Base-by-base conservation (phyloP, 1,140 invertebrate species). In the Drosophila pseudoananassae region DNA sequence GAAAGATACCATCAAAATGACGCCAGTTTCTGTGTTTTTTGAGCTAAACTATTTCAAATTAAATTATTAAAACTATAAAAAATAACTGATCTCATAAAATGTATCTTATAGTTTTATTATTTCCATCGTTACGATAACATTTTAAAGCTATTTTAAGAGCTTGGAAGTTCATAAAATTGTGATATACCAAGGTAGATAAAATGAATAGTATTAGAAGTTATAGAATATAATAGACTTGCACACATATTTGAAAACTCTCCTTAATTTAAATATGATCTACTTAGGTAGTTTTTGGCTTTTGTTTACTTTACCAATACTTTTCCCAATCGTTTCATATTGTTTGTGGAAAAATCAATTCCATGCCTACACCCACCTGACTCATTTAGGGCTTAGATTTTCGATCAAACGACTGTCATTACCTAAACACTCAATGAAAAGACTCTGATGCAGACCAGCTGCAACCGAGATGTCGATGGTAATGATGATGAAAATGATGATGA, bases 381-480 rank as follows among this genome's bases (percentile, higher is more conserved):
- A 50, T 25, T 75, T 50, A 59, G 51, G 40, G 31, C 45, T 15
- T 17, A 54, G 56, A 53, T 63, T 45, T 75, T 29, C 43, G 27
- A 52, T 65, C 59, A 79, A 83, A 58, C 74, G 81, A 68, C 77
- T 80, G 82, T 84, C 81, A 84, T 36, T 87, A 85, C 79, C 82
- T 74, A 87, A 85, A 75, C 40, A 83, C 71, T 8, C 60, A 40
- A 65, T 68, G 60, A 68, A 83, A 53, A 52, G 46, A 20, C 27
- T 20, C 47, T 40, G 14, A 40, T 40, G 38, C 38, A 14, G 38
- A 14, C 17, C 43, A 20, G 50, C 31, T 25, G 61, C 49, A 66
- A 10, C 49, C 25, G 47, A 66, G 6, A 31, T 31, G 6, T 0
- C 8, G 17, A 23, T 46, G 43, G 1, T 40, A 59, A 64, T 51